Evolutionary conservation across 2,113 vertebrate species (phyloP).

Genomic region (Falco punctatus): DNA sequence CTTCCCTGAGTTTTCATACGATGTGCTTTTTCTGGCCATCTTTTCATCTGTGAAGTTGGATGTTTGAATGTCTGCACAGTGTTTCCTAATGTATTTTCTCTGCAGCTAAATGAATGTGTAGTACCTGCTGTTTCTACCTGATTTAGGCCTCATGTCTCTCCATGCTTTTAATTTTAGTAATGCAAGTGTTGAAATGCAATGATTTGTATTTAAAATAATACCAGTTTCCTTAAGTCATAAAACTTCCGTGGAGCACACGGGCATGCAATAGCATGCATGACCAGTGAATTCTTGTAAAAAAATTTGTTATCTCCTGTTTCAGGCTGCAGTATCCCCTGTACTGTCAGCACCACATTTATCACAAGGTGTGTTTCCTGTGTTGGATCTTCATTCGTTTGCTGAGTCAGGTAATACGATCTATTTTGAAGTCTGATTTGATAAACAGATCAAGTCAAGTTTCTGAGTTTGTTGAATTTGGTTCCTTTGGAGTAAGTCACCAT

Average conservation of each 20-base stretch:
- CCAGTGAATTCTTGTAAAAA: neutral
- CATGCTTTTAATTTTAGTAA: neutral
- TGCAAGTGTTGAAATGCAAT: neutral
- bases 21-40: neutral
- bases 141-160: neutral
- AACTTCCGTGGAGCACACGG: neutral
- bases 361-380: conserved; percentile 73
- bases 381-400: conserved; percentile 82
- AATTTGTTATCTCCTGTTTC: neutral
- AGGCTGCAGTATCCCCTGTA: conserved; percentile 73
- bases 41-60: neutral
- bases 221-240: neutral
- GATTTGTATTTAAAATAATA: neutral
- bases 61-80: neutral
- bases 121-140: neutral
- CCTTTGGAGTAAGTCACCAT: neutral
- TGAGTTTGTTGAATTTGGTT: neutral
- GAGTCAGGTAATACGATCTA: conserved; percentile 80
- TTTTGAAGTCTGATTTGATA: neutral
- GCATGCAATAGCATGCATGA: neutral
- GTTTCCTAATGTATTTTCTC: neutral
- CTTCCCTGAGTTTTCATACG: neutral
- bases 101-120: neutral
- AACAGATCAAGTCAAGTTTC: conserved; percentile 30
- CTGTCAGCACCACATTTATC: conserved; percentile 81